Conservation (phyloP, 2,888 invertebrate genomes). For the Pterostichus madidus region DNA sequence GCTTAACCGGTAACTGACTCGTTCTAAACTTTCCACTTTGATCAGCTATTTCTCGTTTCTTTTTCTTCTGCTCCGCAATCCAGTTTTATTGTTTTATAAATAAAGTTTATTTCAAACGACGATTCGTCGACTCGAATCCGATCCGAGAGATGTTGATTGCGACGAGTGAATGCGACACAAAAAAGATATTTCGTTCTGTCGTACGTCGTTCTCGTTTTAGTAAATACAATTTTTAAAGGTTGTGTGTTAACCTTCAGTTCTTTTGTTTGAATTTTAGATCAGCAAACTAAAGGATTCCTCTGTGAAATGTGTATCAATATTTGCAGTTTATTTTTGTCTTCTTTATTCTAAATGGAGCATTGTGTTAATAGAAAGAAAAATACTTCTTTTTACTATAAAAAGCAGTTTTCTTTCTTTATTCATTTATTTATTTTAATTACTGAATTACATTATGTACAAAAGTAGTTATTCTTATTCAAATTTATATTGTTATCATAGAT, state of each 20-base stretch:
- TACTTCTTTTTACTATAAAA: too few species aligned
- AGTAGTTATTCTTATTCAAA: too few species aligned
- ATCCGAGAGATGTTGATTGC: constrained; percentile 48
- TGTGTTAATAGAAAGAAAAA: background rate
- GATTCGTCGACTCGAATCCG: constrained; percentile 33
- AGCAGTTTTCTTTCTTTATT: too few species aligned
- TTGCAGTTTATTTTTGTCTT: constrained; percentile 30
- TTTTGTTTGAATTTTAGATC: constrained; percentile 52
- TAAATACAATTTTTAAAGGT: constrained; percentile 53
- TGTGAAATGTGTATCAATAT: constrained; percentile 37
- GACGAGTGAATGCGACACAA: constrained; percentile 29
- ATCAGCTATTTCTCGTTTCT: constrained; percentile 59
- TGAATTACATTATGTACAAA: too few species aligned
- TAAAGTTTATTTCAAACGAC: constrained; percentile 59
- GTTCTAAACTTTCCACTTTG: constrained; percentile 59
- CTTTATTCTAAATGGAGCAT: background rate
- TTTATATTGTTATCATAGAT: too few species aligned
- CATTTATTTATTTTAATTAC: too few species aligned
- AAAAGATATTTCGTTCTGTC: constrained; percentile 35
- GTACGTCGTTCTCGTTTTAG: constrained; percentile 26
- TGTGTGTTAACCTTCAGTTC: constrained; percentile 26
- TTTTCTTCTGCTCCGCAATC: constrained; percentile 33
- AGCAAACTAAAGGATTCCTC: constrained; percentile 32
- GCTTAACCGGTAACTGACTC: constrained; percentile 19
- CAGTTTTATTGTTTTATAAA: constrained; percentile 59